Base-by-base conservation (phyloP, 2,888 invertebrate species). In the Campoletis raptor region DNA sequence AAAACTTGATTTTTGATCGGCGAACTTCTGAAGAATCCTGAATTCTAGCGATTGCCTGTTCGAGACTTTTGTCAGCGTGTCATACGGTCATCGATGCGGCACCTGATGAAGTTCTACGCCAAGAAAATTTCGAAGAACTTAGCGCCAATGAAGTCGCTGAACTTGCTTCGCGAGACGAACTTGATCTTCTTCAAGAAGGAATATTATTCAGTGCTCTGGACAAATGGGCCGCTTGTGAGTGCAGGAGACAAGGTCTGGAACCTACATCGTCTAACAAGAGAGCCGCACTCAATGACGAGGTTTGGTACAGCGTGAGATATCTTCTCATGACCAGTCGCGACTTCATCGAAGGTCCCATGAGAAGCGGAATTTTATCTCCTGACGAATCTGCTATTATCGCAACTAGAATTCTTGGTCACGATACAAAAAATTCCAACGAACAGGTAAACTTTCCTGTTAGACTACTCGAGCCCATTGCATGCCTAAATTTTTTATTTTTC, bases 61-160 rank as follows among this genome's bases (percentile, higher is more conserved):
- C 96, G 87, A 95, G 95, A 67, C 95, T 98, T 30, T 95, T 97
- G 2, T 95, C 96, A 91, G 96, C 96, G 90, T 97, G 97, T 88
- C 95, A 97, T 73, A 94, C 96, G 30, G 96, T 95, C 85, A 95
- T 97, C 81, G 96, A 96, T 91, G 94, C 94, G 18, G 92, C 96
- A 87, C 96, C 96, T 0, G 95, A 95, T 72, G 94, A 93, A 57
- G 95, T 97, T 15, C 93, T 97, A 10, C 92, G 92, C 30, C 95
- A 96, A 76, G 95, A 95, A 89, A 94, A 95, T 61, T 95, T 97
- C 61, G 95, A 96, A 86, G 96, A 97, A 83, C 94, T 98, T 48
- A 95, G 96, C 18, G 96, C 96, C 85, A 95, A 95, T 57, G 97
- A 97, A 89, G 94, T 98, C 42, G 94, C 95, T 5, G 95, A 96